phyloP scores from a whole-genome alignment of 2,113 vertebrate genomes.

The Symphodus melops region DNA sequence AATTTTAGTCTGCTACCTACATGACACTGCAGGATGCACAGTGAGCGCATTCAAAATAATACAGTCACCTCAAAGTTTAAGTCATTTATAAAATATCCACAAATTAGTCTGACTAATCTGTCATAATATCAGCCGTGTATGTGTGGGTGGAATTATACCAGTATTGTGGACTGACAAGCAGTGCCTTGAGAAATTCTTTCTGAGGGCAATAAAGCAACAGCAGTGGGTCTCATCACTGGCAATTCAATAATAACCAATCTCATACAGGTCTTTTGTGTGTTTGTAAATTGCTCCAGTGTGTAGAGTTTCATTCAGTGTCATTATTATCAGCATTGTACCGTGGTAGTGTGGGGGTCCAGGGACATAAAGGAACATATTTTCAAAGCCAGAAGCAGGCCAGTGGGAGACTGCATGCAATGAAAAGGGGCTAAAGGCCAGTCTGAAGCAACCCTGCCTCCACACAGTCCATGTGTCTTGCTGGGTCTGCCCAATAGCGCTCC shows the following conservation, averaged over 20 bases:
- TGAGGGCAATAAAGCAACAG: slow-evolving; percentile 68
- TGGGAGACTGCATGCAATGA: slow-evolving; percentile 65
- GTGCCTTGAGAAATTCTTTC: slow-evolving; percentile 58
- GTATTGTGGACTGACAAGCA: slow-evolving; percentile 61
- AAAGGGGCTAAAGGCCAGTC: slow-evolving; percentile 66
- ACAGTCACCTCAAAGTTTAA: slow-evolving; percentile 21
- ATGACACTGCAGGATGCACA: slow-evolving; percentile 33
- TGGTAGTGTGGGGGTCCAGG: slow-evolving; percentile 37
- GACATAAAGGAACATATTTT: slow-evolving; percentile 70
- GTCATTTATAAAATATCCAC: slow-evolving; percentile 14
- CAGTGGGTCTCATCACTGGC: slow-evolving; percentile 58
- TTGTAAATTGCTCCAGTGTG: slow-evolving; percentile 62
- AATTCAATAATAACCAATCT: slow-evolving; percentile 67
- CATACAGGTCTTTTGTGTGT: slow-evolving; percentile 63
- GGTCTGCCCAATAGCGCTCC: slow-evolving; percentile 53
- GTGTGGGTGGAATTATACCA: slow-evolving; percentile 38
- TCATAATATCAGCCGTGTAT: slow-evolving; percentile 53
- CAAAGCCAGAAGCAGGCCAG: slow-evolving; percentile 65
- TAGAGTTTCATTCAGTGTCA: slow-evolving; percentile 54
- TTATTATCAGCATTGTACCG: slow-evolving; percentile 66
- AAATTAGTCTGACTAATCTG: slow-evolving; percentile 38
- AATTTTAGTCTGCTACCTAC: slow-evolving; percentile 57
- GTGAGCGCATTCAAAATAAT: slow-evolving; percentile 57
- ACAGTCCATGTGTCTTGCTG: slow-evolving; percentile 62
- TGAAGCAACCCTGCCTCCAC: slow-evolving; percentile 31